A percentile compares a stretch with the other conserved stretches of the same genome.
These are phyloP conservation scores for Achlya flavicornis DNA, from an alignment of 2,888 invertebrate species.

Conservation along the genomic window DNA sequence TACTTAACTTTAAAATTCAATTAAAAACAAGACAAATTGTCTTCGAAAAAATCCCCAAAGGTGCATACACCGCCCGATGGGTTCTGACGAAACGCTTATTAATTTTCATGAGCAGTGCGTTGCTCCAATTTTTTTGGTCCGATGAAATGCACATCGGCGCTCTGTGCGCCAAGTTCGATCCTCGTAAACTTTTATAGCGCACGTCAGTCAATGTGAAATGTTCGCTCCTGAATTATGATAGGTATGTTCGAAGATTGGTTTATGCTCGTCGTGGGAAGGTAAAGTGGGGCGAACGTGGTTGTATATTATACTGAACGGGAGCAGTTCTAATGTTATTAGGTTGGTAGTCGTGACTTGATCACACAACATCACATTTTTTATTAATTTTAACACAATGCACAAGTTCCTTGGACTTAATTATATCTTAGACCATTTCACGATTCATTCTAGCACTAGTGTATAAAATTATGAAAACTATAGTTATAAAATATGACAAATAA, in stretches of 20 bases:
- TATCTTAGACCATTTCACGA: too few species aligned
- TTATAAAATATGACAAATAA: not conserved
- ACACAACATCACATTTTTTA: too few species aligned
- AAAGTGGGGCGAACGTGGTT: not conserved
- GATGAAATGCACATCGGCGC: constrained; percentile 23
- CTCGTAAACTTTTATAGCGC: constrained; percentile 47
- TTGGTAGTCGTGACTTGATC: not conserved
- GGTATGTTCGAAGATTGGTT: constrained; percentile 24
- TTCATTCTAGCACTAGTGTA: too few species aligned
- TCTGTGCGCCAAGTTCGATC: constrained; percentile 40
- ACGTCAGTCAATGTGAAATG: constrained; percentile 36
- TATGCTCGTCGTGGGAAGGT: not conserved
- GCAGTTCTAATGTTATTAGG: not conserved
- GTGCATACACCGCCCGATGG: constrained; percentile 35
- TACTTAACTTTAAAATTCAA: constrained; percentile 13
- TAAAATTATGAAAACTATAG: not conserved
- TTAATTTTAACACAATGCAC: too few species aligned
- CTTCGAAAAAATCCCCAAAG: constrained; percentile 49
- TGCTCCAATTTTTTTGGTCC: constrained; percentile 43
- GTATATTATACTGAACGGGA: not conserved
- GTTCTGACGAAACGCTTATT: constrained; percentile 56
- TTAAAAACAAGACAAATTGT: constrained; percentile 54
- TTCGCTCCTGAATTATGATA: constrained; percentile 34
- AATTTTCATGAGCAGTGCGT: constrained; percentile 41
- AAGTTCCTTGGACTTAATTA: too few species aligned